These are phyloP conservation scores for Petroica traversi DNA, from an alignment of 2,113 vertebrate species.

Conservation along the genomic window DNA sequence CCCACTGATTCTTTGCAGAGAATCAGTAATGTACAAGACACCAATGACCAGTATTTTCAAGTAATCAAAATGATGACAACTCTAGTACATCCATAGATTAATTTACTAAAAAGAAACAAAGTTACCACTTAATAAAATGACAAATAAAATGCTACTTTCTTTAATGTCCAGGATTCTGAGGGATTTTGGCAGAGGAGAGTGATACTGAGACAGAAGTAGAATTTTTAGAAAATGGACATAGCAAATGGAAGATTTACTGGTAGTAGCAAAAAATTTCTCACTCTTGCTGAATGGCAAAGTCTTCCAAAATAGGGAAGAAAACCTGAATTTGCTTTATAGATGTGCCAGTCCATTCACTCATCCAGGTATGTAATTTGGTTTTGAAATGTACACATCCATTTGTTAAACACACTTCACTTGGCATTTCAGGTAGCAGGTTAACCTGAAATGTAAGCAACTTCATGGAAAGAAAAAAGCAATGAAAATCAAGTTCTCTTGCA, in stretches of 20 bases:
- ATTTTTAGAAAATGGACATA: not conserved
- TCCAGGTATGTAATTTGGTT: not conserved
- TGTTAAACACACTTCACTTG: slow-evolving; percentile 30
- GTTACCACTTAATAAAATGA: not conserved
- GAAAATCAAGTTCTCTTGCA: slow-evolving; percentile 70
- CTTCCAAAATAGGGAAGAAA: not conserved
- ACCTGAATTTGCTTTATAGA: not conserved
- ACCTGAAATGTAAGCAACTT: not conserved
- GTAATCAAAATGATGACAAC: not conserved
- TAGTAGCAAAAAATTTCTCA: not conserved
- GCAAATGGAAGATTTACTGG: not conserved
- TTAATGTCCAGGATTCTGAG: not conserved
- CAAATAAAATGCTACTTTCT: not conserved
- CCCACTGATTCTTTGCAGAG: not conserved
- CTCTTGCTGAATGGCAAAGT: not conserved
- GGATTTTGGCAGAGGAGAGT: not conserved
- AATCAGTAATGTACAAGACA: not conserved
- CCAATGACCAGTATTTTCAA: not conserved
- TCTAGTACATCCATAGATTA: not conserved
- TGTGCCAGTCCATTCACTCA: not conserved
- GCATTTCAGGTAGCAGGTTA: slow-evolving; percentile 10
- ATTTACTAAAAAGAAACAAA: not conserved
- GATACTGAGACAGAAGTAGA: not conserved
- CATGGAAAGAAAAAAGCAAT: not conserved
- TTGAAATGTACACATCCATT: not conserved